Percentiles rank a stretch among this genome's conserved stretches.
phyloP scores from a whole-genome alignment of 1,140 invertebrate genomes.

The Leucophenga varia region DNA sequence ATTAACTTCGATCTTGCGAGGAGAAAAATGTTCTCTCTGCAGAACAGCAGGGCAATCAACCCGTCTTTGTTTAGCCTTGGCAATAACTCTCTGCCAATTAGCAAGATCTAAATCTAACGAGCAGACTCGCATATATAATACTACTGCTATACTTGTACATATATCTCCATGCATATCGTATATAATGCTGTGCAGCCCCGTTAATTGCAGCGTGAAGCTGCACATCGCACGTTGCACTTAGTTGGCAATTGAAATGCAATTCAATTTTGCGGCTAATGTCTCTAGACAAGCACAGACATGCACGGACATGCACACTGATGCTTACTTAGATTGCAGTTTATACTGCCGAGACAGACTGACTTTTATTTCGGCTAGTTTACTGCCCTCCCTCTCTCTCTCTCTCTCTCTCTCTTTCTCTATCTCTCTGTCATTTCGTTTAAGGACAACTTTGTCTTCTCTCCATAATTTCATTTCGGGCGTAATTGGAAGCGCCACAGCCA shows the following conservation, averaged over 20 bases:
- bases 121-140: too few relatives aligned
- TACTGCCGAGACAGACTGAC: too few relatives aligned
- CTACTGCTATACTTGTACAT: too few relatives aligned
- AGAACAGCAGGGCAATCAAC: too few relatives aligned
- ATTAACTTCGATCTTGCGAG: background rate
- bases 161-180: background rate
- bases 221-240: conserved; percentile 12
- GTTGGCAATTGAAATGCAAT: conserved; percentile 17
- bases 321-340: conserved; percentile 11
- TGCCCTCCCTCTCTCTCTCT: too few relatives aligned
- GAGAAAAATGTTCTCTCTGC: too few relatives aligned
- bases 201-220: conserved; percentile 35
- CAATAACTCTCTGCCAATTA: too few relatives aligned
- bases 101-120: too few relatives aligned
- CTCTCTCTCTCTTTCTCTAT: too few relatives aligned
- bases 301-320: background rate
- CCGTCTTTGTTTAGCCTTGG: too few relatives aligned
- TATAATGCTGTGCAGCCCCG: conserved; percentile 13
- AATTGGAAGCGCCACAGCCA: conserved; percentile 2
- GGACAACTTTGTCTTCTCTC: conserved; percentile 9
- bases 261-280: conserved; percentile 19
- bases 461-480: conserved; percentile 25
- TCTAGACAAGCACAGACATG: conserved; percentile 4
- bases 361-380: too few relatives aligned
- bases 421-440: conserved; percentile 18